Base-by-base conservation (phyloP, 2,888 invertebrate species). In the Saturnia japonica region DNA sequence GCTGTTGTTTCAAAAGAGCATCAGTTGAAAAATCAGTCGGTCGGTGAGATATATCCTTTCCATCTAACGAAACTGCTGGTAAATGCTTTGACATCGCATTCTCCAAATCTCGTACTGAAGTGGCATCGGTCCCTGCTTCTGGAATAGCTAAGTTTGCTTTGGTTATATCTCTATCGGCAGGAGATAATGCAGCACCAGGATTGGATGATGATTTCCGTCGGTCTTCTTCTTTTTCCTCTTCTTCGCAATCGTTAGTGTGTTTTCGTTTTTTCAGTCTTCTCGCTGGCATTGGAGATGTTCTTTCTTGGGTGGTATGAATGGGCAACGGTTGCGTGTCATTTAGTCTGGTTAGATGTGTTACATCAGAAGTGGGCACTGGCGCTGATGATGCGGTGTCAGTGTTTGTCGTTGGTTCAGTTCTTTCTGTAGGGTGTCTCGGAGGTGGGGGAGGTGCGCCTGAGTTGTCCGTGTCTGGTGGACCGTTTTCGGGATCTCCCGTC, bases 11-110 rank as follows among this genome's bases (percentile, higher is more conserved):
- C 66, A 97, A 90, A 57, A 98, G 90, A 0, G 97, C 96, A 83
- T 97, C 98, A 0, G 97, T 96, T 77, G 98, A 98, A 85, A 98
- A 98, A 84, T 98, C 98, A 0, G 98, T 98, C 1, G 97, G 96
- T 80, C 96, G 95, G 81, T 96, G 96, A 0, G 95, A 90, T 68
- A 95, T 91, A 82, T 94, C 93, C 72, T 94, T 93, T 0, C 91
- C 93, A 70, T 94, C 94, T 77, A 95, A 89, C 67, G 95, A 93
- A 4, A 86, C 86, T 3, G 88, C 87, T 0, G 97, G 97, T 72
- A 99, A 93, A 92, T 99, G 99, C 85, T 98, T 98, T 28, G 99
- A 98, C 99, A 99, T 99, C 67, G 98, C 99, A 84, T 98, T 98
- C 88, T 99, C 99, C 78, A 99, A 94, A 82, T 99, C 98, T 89